Base-by-base conservation (phyloP, 2,888 invertebrate species). In the Spialia ferax region DNA sequence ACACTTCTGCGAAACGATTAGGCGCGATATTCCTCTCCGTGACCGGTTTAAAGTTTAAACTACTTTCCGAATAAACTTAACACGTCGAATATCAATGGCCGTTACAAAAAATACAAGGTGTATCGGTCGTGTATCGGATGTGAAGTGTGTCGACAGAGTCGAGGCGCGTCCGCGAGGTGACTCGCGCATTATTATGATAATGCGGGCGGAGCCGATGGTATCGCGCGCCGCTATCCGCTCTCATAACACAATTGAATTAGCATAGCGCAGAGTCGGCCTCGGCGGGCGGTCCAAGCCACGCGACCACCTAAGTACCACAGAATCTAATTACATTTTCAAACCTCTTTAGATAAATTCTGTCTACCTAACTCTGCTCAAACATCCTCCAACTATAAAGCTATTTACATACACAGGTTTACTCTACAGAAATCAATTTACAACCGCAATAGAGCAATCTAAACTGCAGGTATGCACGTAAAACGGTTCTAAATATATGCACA, bases 131-230 rank as follows among this genome's bases (percentile, higher is more conserved):
- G 75, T 78, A 79, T 78, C 75, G 77, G 74, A 77, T 79, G 77
- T 78, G 73, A 74, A 70, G 71, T 76, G 84, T 85, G 87, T 85
- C 87, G 89, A 88, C 86, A 83, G 75, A 78, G 76, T 67, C 73
- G 75, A 77, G 77, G 78, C 74, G 79, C 74, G 79, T 82, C 79
- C 77, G 76, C 76, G 83, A 77, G 83, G 91, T 93, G 92, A 93
- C 91, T 93, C 88, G 91, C 86, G 84, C 84, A 85, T 88, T 91
- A 91, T 91, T 93, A 93, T 93, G 93, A 89, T 93, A 93, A 93
- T 93, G 84, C 88, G 81, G 87, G 85, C 84, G 85, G 86, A 81
- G 84, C 78, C 83, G 90, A 89, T 88, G 82, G 80, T 90, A 92
- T 93, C 83, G 77, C 80, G 76, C 70, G 72, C 73, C 77, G 83